These are phyloP conservation scores for Leuciscus waleckii DNA, from an alignment of 2,797 vertebrate species.

Conservation along the genomic window DNA sequence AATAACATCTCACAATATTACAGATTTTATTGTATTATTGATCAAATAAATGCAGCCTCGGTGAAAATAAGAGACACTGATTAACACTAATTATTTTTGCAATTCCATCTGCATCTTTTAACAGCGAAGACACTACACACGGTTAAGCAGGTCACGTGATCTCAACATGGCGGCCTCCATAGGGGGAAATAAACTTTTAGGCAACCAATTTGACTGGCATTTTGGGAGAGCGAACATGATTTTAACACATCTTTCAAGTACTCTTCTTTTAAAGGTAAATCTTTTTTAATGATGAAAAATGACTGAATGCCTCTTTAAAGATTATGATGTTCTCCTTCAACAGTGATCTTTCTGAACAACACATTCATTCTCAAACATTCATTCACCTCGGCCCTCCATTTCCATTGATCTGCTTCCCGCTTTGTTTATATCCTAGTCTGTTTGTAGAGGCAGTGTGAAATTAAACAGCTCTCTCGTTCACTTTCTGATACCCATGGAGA, in stretches of 20 bases:
- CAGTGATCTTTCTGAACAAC: neutral
- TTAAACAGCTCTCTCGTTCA: conserved; percentile 49
- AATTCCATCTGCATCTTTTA: neutral
- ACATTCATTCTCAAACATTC: conserved; percentile 43
- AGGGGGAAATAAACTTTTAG: neutral
- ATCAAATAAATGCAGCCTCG: neutral
- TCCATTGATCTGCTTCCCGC: conserved; percentile 52
- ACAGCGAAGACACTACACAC: neutral
- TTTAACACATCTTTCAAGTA: neutral
- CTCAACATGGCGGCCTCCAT: neutral
- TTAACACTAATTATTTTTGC: neutral
- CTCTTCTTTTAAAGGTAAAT: neutral
- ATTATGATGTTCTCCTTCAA: neutral
- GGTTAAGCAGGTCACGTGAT: neutral
- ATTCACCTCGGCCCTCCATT: conserved; percentile 42
- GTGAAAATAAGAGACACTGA: neutral
- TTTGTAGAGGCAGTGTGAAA: conserved; percentile 62
- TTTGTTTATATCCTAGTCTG: conserved; percentile 47
- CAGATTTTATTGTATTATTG: neutral
- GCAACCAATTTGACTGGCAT: neutral
- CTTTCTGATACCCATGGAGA: conserved; percentile 42
- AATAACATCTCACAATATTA: neutral
- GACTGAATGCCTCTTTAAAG: neutral
- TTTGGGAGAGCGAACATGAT: neutral
- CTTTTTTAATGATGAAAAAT: neutral